These are phyloP conservation scores for Todiramphus chloris DNA, from an alignment of 2,113 vertebrate species.

Conservation along the genomic window DNA sequence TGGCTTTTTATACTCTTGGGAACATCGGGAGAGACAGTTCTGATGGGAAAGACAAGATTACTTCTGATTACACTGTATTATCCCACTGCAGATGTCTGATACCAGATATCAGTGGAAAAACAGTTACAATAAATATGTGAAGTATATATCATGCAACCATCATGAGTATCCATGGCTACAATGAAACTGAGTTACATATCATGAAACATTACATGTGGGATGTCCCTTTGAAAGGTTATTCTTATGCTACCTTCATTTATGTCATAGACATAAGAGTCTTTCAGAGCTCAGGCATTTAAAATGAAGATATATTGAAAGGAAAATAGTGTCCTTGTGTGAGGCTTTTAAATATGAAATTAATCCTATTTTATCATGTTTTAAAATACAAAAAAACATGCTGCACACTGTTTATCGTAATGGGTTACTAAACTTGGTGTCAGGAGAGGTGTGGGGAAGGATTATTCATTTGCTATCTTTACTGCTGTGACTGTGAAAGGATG, in stretches of 20 bases:
- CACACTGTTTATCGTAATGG: not conserved
- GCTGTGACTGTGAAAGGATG: not conserved
- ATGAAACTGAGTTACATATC: not conserved
- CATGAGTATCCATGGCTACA: not conserved
- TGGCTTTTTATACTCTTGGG: slow-evolving; percentile 32
- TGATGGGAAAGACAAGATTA: slow-evolving; percentile 18
- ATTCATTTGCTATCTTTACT: not conserved
- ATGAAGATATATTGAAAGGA: not conserved
- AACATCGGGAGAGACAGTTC: slow-evolving; percentile 3
- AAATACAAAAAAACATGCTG: not conserved
- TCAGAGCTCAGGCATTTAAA: not conserved
- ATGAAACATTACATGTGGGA: slow-evolving; percentile 14
- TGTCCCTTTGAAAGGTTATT: slow-evolving; percentile 3
- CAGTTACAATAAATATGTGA: not conserved
- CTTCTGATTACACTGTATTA: slow-evolving; percentile 30
- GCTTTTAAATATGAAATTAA: not conserved
- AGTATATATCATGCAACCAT: not conserved
- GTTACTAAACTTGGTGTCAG: not conserved
- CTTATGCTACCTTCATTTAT: not conserved
- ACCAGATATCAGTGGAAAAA: slow-evolving; percentile 24
- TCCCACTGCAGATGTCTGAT: not conserved
- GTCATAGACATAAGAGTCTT: not conserved
- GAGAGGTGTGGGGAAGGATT: not conserved
- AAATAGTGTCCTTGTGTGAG: not conserved
- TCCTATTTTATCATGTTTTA: not conserved